phyloP scores from a whole-genome alignment of 2,113 vertebrate species.

The Esox niger region DNA sequence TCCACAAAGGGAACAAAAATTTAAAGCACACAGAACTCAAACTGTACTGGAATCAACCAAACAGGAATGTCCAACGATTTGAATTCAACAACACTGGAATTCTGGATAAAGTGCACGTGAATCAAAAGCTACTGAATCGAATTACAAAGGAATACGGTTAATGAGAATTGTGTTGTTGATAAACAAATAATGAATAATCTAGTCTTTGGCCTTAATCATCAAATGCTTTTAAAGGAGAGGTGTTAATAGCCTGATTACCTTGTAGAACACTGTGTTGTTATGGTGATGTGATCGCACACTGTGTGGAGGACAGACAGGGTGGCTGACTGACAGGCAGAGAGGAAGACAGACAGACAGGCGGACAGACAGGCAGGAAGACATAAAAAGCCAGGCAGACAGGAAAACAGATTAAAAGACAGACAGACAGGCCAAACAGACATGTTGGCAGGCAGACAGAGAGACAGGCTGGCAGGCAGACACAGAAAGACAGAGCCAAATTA shows the following conservation, averaged over 20 bases:
- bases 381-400: not conserved
- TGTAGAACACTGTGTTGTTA: not conserved
- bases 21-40: no score
- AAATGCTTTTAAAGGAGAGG: not conserved
- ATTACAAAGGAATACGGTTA: conserved; percentile 9
- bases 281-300: not conserved
- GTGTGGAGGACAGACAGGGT: not conserved
- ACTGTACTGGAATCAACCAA: no score
- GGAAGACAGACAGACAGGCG: not conserved
- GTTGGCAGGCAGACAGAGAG: not conserved
- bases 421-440: not conserved
- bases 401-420: not conserved
- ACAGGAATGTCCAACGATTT: no score
- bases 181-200: not conserved
- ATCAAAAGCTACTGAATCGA: no score
- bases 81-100: no score
- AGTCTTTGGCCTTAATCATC: not conserved
- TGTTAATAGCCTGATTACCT: not conserved
- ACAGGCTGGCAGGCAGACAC: not conserved
- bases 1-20: no score
- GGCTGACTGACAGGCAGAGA: not conserved
- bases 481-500: not conserved
- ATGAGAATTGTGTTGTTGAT: conserved; percentile 15
- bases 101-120: no score
- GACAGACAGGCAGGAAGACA: not conserved